phyloP scores from a whole-genome alignment of 1,140 invertebrate genomes.

The Battus philenor region DNA sequence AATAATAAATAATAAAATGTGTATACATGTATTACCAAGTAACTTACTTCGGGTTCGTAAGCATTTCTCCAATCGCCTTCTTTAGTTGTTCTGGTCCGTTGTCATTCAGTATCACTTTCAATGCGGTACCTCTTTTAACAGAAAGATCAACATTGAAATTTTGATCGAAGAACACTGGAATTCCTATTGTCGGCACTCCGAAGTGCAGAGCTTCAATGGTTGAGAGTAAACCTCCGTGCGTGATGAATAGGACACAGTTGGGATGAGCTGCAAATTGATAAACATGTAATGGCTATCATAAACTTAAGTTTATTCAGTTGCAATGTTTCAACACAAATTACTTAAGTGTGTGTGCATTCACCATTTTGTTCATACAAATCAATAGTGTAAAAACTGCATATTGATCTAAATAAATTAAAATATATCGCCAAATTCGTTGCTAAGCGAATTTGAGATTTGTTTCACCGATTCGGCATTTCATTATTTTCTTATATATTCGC shows the following conservation, averaged over 20 bases:
- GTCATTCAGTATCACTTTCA: conserved; percentile 21
- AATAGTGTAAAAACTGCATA: background rate
- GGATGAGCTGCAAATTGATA: conserved; percentile 77
- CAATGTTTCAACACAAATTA: conserved; percentile 34
- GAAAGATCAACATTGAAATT: conserved; percentile 52
- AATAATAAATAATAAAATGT: too few species aligned
- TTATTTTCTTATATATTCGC: too few species aligned
- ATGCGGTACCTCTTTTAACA: conserved; percentile 26
- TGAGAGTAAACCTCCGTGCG: conserved; percentile 82
- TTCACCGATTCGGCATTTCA: too few species aligned
- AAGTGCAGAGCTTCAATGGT: conserved; percentile 80
- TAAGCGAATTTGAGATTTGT: too few species aligned
- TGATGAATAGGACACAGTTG: conserved; percentile 80
- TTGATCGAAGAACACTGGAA: conserved; percentile 81
- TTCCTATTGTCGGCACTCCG: conserved; percentile 79
- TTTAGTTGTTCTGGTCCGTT: conserved; percentile 19
- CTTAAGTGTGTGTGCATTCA: conserved; percentile 20
- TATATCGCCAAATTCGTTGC: too few species aligned
- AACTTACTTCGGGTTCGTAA: background rate
- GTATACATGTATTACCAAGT: too few species aligned
- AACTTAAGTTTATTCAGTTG: too few species aligned
- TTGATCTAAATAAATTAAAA: too few species aligned
- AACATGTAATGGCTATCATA: conserved; percentile 76
- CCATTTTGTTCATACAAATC: conserved; percentile 19
- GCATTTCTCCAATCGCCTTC: conserved; percentile 25